phyloP scores from a whole-genome alignment of 2,888 invertebrate genomes.

The Drosophila mercatorum region DNA sequence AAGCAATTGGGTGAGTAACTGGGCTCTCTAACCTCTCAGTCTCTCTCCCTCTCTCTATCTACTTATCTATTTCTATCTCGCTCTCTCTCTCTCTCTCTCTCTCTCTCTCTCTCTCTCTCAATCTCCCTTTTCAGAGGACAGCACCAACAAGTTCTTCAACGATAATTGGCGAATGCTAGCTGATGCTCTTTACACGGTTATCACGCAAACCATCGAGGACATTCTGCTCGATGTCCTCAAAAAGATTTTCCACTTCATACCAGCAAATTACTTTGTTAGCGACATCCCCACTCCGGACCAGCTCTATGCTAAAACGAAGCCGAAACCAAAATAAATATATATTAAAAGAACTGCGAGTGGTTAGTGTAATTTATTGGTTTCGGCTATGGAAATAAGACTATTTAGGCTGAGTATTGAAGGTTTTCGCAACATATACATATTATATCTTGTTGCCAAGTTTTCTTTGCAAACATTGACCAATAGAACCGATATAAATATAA shows the following conservation, averaged over 20 bases:
- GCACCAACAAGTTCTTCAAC: slow-evolving; percentile 90
- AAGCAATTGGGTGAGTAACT: slow-evolving; percentile 87
- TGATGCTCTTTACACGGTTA: slow-evolving; percentile 89
- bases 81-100: background rate
- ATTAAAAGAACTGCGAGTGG: background rate
- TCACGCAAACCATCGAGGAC: slow-evolving; percentile 89
- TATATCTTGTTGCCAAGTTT: background rate
- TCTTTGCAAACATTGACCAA: background rate
- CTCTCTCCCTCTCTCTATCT: background rate
- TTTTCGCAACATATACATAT: background rate
- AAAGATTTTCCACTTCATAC: slow-evolving; percentile 89
- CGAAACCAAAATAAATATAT: slow-evolving; percentile 37
- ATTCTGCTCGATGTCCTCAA: slow-evolving; percentile 88
- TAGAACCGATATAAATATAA: background rate
- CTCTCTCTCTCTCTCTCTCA: background rate
- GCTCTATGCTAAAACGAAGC: slow-evolving; percentile 74
- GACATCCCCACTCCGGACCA: slow-evolving; percentile 86
- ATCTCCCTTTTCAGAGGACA: slow-evolving; percentile 87
- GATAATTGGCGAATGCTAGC: slow-evolving; percentile 90
- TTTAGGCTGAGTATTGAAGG: background rate
- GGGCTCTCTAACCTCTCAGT: background rate
- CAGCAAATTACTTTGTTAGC: slow-evolving; percentile 89
- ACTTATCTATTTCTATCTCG: too few species aligned
- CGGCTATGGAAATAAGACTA: slow-evolving; percentile 10
- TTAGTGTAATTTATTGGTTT: slow-evolving; percentile 27